Evolutionary conservation across 2,113 vertebrate species (phyloP), one percentile per base, ranked within the genome.

Genomic region (Epinephelus cyanopodus): DNA sequence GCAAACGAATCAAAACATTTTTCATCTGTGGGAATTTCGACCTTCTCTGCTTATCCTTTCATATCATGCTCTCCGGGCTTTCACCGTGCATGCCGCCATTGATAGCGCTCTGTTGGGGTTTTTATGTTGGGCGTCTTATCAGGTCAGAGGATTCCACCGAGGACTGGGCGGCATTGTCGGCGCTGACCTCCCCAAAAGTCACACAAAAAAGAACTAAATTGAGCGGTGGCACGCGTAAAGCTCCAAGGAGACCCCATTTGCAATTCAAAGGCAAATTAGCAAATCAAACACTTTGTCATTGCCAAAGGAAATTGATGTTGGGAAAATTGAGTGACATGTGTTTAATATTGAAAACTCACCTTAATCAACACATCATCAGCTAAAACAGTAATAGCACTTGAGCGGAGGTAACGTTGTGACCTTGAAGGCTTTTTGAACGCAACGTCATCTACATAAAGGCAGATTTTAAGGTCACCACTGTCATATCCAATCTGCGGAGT

Each of bases 201-300:
- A 74, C 77, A 84, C 87, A 83, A 66, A 91, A 78, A 89, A 74
- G 29, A 81, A 37, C 65, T 86, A 81, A 92, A 89, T 84, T 85
- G 83, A 90, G 82, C 33, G 6, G 85, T 69, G 83, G 79, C 90
- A 79, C 7, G 58, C 25, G 11, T 56, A 82, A 81, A 70, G 61
- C 87, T 89, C 90, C 77, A 71, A 87, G 89, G 89, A 87, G 82
- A 87, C 13, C 42, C 81, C 67, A 84, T 90, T 93, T 90, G 86
- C 89, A 90, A 91, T 87, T 90, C 84, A 90, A 87, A 93, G 84
- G 76, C 82, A 87, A 90, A 93, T 92, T 89, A 93, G 84, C 80
- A 88, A 91, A 92, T 91, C 90, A 89, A 92, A 91, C 82, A 84
- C 86, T 90, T 67, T 82, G 87, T 89, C 72, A 85, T 73, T 83